Percentiles rank a stretch among this genome's conserved stretches.
These are phyloP conservation scores for Melieria picta DNA, from an alignment of 2,888 invertebrate species.

Conservation along the genomic window DNA sequence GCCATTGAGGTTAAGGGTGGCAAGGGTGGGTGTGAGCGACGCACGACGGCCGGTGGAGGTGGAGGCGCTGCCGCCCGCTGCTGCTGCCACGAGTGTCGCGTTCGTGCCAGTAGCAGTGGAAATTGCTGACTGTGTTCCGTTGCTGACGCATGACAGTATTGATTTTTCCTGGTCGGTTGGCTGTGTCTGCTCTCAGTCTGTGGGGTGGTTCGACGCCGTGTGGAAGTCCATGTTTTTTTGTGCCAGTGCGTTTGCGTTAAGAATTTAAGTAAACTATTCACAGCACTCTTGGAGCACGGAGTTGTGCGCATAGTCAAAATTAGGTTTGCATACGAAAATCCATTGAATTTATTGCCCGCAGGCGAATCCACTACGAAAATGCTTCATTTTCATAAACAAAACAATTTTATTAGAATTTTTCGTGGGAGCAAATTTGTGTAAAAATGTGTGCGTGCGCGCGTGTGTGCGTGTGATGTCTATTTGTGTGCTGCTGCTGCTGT, in stretches of 20 bases:
- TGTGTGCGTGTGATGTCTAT: too few species aligned
- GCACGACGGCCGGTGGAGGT: constrained; percentile 47
- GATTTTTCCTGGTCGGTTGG: constrained; percentile 50
- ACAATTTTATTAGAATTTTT: too few species aligned
- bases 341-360: too few species aligned
- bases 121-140: constrained; percentile 19
- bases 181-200: constrained; percentile 51
- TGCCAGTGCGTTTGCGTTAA: constrained; percentile 46
- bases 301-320: constrained; percentile 19
- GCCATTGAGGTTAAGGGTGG: constrained; percentile 33
- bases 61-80: background rate
- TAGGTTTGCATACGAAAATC: background rate
- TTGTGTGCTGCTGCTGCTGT: too few species aligned
- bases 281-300: constrained; percentile 25
- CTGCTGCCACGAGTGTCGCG: constrained; percentile 12
- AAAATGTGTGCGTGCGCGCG: too few species aligned
- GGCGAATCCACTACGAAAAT: too few species aligned
- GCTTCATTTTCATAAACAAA: too few species aligned
- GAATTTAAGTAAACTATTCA: constrained; percentile 41
- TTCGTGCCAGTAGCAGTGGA: constrained; percentile 37
- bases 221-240: constrained; percentile 43
- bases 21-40: constrained; percentile 44
- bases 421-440: too few species aligned
- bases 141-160: constrained; percentile 59
- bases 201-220: constrained; percentile 59